Evolutionary conservation across 2,888 invertebrate genomes (phyloP).

Genomic region (Andrena bucephala): DNA sequence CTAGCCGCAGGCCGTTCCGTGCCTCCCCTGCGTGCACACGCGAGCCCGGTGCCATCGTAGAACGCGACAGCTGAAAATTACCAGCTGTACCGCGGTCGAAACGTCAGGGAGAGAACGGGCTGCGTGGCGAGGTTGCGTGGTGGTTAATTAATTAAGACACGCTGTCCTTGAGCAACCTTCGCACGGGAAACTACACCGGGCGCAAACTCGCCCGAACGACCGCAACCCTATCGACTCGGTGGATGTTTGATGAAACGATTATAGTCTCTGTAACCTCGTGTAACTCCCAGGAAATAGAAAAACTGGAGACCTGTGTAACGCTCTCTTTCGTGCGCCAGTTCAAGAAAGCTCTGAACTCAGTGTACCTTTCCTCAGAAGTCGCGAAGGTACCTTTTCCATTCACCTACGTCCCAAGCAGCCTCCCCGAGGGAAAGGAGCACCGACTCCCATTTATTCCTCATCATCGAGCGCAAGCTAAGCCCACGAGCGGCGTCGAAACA

Average conservation of each 20-base stretch:
- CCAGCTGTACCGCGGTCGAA: constrained; percentile 40
- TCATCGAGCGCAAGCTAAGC: neutral
- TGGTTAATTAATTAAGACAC: constrained; percentile 50
- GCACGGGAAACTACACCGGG: neutral
- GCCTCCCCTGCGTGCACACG: constrained; percentile 18
- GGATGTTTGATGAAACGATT: too few species aligned
- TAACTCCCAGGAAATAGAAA: too few species aligned
- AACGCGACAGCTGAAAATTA: constrained; percentile 51
- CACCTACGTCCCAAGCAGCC: neutral
- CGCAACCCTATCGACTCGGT: too few species aligned
- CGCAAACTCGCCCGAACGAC: neutral
- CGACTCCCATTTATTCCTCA: constrained; percentile 19
- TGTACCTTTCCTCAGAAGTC: neutral
- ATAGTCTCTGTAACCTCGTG: too few species aligned
- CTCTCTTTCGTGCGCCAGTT: too few species aligned
- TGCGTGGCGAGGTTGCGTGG: neutral
- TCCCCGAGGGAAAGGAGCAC: neutral
- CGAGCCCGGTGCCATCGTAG: neutral
- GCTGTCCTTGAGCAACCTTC: constrained; percentile 35
- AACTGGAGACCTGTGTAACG: too few species aligned
- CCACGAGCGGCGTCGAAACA: neutral
- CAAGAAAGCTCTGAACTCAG: neutral
- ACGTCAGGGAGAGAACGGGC: neutral
- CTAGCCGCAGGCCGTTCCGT: constrained; percentile 56
- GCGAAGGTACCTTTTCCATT: neutral